Evolutionary conservation across 2,113 vertebrate genomes (phyloP).

Genomic region (Scophthalmus maximus): DNA sequence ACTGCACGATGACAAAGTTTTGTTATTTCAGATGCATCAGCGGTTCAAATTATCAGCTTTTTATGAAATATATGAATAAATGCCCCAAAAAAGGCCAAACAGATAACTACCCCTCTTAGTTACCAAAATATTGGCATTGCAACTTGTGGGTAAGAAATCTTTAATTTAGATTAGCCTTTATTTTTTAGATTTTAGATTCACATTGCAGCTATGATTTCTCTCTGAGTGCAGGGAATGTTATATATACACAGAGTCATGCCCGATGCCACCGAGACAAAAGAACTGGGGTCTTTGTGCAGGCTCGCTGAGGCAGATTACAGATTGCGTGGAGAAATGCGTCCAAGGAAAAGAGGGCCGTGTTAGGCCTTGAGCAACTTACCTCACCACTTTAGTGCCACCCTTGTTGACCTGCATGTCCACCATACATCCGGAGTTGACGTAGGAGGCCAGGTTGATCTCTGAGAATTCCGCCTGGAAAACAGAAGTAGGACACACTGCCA

Average conservation of each 20-base stretch:
- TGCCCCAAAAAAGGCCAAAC: neutral
- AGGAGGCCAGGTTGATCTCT: conserved; percentile 93
- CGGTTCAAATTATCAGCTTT: neutral
- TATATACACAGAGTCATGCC: conserved; percentile 26
- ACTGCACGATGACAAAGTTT: neutral
- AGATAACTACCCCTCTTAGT: neutral
- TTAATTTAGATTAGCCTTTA: neutral
- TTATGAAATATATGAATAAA: neutral
- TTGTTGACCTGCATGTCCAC: conserved; percentile 95
- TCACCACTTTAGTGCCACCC: conserved; percentile 92
- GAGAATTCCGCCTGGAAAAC: conserved; percentile 91
- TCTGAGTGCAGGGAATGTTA: conserved; percentile 16
- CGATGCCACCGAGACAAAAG: conserved; percentile 18
- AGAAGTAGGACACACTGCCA: neutral
- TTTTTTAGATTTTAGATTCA: conserved; percentile 19
- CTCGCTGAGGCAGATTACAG: conserved; percentile 30
- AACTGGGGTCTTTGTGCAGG: conserved; percentile 44
- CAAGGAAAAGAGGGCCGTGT: neutral
- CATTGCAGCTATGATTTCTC: conserved; percentile 29
- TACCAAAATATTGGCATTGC: neutral
- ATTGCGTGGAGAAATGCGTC: conserved; percentile 25
- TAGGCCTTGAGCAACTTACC: conserved; percentile 80
- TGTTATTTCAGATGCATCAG: neutral
- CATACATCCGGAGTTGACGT: conserved; percentile 90
- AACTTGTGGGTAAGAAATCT: neutral